phyloP scores from a whole-genome alignment of 2,797 vertebrate species.

The Octomys mimax region DNA sequence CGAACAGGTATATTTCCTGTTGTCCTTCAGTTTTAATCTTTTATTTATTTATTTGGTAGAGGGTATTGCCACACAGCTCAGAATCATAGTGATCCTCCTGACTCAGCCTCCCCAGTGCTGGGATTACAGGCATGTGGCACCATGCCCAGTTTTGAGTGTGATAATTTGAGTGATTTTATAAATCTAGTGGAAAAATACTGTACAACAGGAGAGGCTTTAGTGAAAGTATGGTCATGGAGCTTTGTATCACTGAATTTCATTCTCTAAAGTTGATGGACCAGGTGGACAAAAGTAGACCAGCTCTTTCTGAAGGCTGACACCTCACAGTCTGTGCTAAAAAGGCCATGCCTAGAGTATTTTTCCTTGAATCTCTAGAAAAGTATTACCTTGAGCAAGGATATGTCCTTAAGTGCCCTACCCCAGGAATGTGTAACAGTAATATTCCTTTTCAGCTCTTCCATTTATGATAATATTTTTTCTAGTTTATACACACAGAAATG shows the following conservation, averaged over 20 bases:
- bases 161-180: not conserved
- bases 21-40: not conserved
- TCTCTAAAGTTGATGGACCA: not conserved
- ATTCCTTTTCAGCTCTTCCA: not conserved
- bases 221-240: not conserved
- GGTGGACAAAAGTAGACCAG: not conserved
- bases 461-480: constrained; percentile 33
- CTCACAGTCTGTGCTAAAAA: not conserved
- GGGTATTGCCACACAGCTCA: too few relatives aligned
- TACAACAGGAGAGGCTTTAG: not conserved
- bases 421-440: not conserved
- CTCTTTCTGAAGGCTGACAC: not conserved
- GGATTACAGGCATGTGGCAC: too few relatives aligned
- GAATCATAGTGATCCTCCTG: too few relatives aligned
- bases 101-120: too few relatives aligned
- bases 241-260: not conserved
- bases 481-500: not conserved
- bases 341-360: not conserved
- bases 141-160: not conserved
- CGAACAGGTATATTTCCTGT: not conserved
- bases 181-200: not conserved
- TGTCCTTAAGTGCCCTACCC: not conserved
- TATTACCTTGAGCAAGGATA: not conserved
- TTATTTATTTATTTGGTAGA: too few relatives aligned
- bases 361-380: not conserved